These are phyloP conservation scores for Enteromius radiatus DNA, from an alignment of 2,797 vertebrate species.

Conservation along the genomic window DNA sequence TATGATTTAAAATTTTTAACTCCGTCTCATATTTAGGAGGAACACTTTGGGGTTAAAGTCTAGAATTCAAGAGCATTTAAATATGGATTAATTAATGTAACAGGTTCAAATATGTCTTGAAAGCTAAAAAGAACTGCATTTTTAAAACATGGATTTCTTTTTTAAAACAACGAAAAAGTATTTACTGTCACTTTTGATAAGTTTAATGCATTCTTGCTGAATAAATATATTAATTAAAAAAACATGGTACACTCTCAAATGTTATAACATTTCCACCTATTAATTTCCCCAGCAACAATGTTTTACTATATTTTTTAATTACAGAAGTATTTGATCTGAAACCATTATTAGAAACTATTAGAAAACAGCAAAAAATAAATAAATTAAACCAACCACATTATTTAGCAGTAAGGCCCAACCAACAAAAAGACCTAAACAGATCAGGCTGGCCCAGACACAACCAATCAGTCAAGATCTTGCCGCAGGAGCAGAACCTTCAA, in stretches of 20 bases:
- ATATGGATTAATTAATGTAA: background rate
- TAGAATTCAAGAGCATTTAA: background rate
- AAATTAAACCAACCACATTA: background rate
- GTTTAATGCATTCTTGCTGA: background rate
- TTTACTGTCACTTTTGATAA: background rate
- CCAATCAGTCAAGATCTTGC: conserved; percentile 50
- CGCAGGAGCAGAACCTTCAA: conserved; percentile 49
- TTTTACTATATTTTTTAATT: background rate
- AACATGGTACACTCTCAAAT: background rate
- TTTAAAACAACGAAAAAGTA: background rate
- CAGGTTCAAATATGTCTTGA: background rate
- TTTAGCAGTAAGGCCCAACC: conserved; percentile 3
- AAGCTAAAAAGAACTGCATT: background rate
- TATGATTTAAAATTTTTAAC: background rate
- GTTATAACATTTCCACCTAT: background rate
- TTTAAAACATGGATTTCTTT: background rate
- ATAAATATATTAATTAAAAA: background rate
- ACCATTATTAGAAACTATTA: background rate
- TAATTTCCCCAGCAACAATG: background rate
- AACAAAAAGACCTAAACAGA: conserved; percentile 9
- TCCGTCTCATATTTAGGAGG: background rate
- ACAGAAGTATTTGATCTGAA: background rate
- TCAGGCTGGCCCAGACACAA: conserved; percentile 40
- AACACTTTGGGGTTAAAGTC: background rate
- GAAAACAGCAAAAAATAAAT: background rate